Evolutionary conservation across 2,113 vertebrate species (phyloP), one percentile per base, ranked within the genome.

Genomic region (Python bivittatus): DNA sequence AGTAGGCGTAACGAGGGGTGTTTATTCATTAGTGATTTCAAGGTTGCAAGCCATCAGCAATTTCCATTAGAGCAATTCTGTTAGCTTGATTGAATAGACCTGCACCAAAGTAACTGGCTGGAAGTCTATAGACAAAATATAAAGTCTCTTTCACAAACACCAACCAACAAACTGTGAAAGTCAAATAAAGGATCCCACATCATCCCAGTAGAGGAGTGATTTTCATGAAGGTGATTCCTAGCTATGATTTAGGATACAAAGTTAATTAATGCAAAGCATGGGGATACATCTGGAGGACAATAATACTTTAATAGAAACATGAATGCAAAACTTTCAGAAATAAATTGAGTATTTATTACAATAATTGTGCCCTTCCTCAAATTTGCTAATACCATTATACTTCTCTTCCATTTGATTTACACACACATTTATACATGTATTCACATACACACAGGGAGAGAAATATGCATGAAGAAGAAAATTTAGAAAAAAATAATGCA

Each of bases 141-240:
- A 79, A 79, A 88, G 72, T 23, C 25, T 6, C 25, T 27, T 90
- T 79, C 22, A 79, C 68, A 79, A 38, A 53, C n/a, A 60, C 48
- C 60, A 72, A 89, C 0, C 79, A n/a, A 84, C 13, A 42, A 61
- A 20, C 33, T 0, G 7, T 88, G 54, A 83, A 93, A 90, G 42
- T 58, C 86, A 93, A 56, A 92, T 64, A 92, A 27, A 72, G 86
- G 53, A 91, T 85, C 85, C 27, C 93, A 79, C 6, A 1, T 84
- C 44, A 92, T 79, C 44, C 53, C 57, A 91, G 52, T 1, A 20
- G 57, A 93, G 89, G 1, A 92, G 87, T 44, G 27, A 61, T 38
- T 91, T 92, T 92, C 48, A 90, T 72, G 60, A n/a, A 93, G 38
- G 23, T 56, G 48, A 87, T 92, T 94, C 7, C 8, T 61, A 92